Conservation (phyloP, 2,797 vertebrate species). For the Tinamus major region DNA sequence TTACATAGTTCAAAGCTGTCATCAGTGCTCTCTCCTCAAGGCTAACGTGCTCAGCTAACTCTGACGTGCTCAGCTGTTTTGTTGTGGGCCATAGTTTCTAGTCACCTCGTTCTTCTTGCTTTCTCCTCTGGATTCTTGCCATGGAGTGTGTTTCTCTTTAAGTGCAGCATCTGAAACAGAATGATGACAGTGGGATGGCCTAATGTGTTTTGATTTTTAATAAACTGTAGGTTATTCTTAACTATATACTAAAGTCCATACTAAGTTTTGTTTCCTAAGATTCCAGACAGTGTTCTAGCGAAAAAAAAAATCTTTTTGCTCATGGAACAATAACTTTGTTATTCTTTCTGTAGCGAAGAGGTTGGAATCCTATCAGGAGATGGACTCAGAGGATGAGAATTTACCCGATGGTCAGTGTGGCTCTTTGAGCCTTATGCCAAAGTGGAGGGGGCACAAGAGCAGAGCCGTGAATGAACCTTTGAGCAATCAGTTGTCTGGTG, state of each 20-base stretch:
- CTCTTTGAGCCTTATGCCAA: constrained; percentile 68
- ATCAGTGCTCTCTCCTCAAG: background rate
- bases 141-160: background rate
- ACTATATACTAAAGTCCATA: background rate
- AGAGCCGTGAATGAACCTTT: constrained; percentile 75
- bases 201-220: background rate
- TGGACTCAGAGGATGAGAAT: constrained; percentile 68
- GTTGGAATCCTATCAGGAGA: constrained; percentile 86
- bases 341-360: constrained; percentile 82
- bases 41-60: too few species aligned
- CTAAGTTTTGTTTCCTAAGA: background rate
- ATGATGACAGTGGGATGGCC: background rate
- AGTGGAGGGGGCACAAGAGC: constrained; percentile 73
- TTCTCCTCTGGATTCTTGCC: background rate
- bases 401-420: background rate
- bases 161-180: background rate
- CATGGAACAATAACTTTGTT: constrained; percentile 20
- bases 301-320: background rate
- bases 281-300: background rate
- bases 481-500: constrained; percentile 78
- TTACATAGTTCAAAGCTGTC: background rate
- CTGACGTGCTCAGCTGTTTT: background rate
- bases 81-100: accelerated
- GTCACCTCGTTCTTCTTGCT: background rate
- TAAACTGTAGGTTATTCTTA: background rate